A percentile compares a stretch with the other conserved stretches of the same genome.
These are phyloP conservation scores for Lamproptera curius DNA, from an alignment of 2,888 invertebrate species.

Conservation along the genomic window DNA sequence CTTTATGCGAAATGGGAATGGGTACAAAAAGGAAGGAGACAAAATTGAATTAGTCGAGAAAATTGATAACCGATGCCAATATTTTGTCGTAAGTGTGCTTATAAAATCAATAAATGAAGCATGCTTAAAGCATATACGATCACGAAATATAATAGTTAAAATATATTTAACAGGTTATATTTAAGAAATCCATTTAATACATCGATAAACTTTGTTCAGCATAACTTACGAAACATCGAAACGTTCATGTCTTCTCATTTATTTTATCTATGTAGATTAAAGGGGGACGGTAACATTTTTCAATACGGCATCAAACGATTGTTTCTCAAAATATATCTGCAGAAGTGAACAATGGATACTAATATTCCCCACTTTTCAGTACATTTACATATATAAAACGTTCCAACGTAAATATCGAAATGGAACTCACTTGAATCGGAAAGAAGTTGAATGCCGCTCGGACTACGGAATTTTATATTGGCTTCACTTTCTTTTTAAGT, in stretches of 20 bases:
- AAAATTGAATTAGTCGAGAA: too few species aligned
- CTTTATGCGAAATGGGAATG: neutral
- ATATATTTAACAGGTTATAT: too few species aligned
- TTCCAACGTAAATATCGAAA: conserved; percentile 9
- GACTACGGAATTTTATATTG: conserved; percentile 1
- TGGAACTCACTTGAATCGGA: conserved; percentile 3
- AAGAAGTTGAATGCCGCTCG: conserved; percentile 7
- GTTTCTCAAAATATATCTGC: conserved; percentile 6
- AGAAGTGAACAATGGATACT: conserved; percentile 11
- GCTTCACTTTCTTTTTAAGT: conserved; percentile 6
- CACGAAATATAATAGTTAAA: too few species aligned
- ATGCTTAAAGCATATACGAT: too few species aligned
- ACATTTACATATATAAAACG: conserved; percentile 16
- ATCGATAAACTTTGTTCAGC: too few species aligned
- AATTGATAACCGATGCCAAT: too few species aligned
- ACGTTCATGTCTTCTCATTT: too few species aligned
- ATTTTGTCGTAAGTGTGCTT: too few species aligned
- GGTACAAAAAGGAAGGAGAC: too few species aligned
- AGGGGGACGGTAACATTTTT: neutral
- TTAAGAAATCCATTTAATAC: too few species aligned
- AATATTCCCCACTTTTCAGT: conserved; percentile 16
- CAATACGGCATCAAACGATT: conserved; percentile 5
- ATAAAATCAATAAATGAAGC: too few species aligned
- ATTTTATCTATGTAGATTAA: neutral
- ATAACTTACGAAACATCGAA: too few species aligned